Evolutionary conservation across 2,797 vertebrate species (phyloP).

Genomic region (Eulemur albifrons): DNA sequence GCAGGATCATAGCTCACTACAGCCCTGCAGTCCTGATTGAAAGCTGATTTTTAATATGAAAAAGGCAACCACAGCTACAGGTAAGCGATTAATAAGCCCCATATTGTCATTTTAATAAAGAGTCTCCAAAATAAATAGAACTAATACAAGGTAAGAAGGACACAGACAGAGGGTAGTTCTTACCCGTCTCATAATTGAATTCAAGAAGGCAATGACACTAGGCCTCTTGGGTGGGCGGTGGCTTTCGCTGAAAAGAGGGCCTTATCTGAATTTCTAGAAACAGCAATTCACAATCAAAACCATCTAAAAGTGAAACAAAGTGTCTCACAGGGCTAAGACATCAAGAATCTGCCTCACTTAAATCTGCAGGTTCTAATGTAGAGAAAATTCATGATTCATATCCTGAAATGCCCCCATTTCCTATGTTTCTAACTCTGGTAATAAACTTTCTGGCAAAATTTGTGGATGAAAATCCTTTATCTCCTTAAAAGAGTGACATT

Average conservation of each 20-base stretch:
- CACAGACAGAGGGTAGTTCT: not conserved
- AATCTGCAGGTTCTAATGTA: not conserved
- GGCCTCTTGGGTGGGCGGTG: not conserved
- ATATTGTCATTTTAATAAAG: not conserved
- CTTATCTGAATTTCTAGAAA: slow-evolving; percentile 41
- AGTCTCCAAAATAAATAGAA: not conserved
- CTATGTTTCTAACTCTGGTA: not conserved
- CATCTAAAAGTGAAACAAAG: not conserved
- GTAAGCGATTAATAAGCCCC: not conserved
- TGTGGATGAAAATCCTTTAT: not conserved
- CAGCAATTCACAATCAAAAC: not conserved
- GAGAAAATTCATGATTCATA: not conserved
- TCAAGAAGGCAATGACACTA: not conserved
- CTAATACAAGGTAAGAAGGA: not conserved
- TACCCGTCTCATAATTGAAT: not conserved
- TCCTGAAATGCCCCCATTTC: not conserved
- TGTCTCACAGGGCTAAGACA: not conserved
- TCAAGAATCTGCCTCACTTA: not conserved
- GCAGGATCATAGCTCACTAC: too few species aligned
- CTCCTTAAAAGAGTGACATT: not conserved
- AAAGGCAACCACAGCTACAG: not conserved
- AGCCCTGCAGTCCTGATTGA: too few species aligned
- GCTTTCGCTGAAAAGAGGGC: not conserved
- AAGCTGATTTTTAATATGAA: not conserved
- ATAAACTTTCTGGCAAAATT: not conserved